Base-by-base conservation (phyloP, 2,888 invertebrate genomes). In the Trilocha varians region DNA sequence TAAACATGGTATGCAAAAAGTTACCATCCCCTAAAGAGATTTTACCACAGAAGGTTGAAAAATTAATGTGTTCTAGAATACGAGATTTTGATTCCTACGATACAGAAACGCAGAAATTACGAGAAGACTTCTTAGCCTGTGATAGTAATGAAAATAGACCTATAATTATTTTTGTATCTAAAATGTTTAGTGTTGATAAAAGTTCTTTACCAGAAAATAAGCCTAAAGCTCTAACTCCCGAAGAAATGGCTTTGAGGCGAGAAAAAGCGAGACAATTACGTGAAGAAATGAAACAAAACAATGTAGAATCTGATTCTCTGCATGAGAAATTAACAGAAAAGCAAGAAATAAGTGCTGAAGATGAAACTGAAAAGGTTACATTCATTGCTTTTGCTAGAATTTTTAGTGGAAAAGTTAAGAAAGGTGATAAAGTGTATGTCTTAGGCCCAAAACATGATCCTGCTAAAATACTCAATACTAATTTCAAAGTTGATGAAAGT, bases 331-430 rank as follows among this genome's bases (percentile, higher is more conserved):
- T 51, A 13, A 70, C 74, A 33, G 51, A 62, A 11, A 71, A 49
- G 40, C 46, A 48, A 40, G 71, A 76, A 50, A 72, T 79, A 34
- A 57, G 62, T 42, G 65, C 65, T 40, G 84, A 86, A 44, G 89
- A 90, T 38, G 65, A 69, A 41, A 61, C 63, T 42, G 73, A 70
- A 38, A 84, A 88, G 39, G 89, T 91, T 46, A 90, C 89, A 34
- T 93, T 98, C 65, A 88, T 99, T 49, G 98, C 96, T 0, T 96
- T 99, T 82, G 97, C 97, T 13, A 89, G 98, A 62, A 89, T 99
- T 32, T 98, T 95, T 70, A 96, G 96, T 70, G 98, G 99, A 2
- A 92, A 88, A 41, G 71, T 98, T 32, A 90, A 72, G 51, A 88
- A 87, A 55, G 96, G 96, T 5, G 90, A 92, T 60, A 90, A 90